Base-by-base conservation (phyloP, 2,888 invertebrate genomes). In the Agrotis segetum region DNA sequence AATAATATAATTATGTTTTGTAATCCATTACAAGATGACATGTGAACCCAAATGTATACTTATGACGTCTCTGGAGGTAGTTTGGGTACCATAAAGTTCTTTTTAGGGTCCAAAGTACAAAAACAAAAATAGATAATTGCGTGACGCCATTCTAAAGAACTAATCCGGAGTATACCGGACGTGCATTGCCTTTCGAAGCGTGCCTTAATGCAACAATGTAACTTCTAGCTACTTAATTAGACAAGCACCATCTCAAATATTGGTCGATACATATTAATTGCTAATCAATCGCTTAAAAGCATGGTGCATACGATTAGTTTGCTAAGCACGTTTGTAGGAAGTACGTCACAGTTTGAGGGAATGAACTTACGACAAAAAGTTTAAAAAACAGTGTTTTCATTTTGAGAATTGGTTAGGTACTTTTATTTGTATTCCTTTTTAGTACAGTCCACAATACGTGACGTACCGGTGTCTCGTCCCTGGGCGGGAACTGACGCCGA, bases 41-140 rank as follows among this genome's bases (percentile, higher is more conserved):
- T 91, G 86, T 88, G 91, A 90, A 89, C 87, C 93, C 93, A 91
- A 92, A 94, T 92, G 85, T 88, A 93, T 92, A 89, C 89, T 68
- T 85, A 89, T 94, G 93, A 95, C 94, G 94, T 93, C 90, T 91
- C 88, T 83, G 67, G 70, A 77, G 81, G 88, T 82, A 83, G 80
- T 90, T 90, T 83, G 79, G 85, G 79, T 79, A 83, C 85, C 86
- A 86, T 85, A 83, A 88, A 77, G 77, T 85, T 83, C 86, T 87
- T 88, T 86, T 83, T 65, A 76, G 72, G 76, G 66, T 49, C 62
- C 82, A 83, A 76, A 75, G 75, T 83, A 78, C 69, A 74, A 73
- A 73, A 82, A 84, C 67, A 73, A 81, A 73, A 74, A 75, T 80
- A 81, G 79, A 81, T 83, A 72, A 86, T 77, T 84, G 83, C 67